Evolutionary conservation across 2,113 vertebrate species (phyloP).

Genomic region (Carlito syrichta): DNA sequence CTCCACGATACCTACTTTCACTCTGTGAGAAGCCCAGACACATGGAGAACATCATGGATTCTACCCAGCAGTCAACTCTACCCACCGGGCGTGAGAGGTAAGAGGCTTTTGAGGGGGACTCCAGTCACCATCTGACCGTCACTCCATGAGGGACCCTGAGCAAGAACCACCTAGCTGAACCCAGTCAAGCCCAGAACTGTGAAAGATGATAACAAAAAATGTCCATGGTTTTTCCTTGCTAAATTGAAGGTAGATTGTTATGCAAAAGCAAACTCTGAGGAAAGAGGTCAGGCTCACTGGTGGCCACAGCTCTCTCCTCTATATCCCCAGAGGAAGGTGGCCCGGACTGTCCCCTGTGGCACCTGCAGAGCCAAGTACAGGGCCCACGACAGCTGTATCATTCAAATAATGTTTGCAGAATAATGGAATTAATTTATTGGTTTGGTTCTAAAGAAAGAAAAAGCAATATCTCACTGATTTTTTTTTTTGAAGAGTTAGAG

Average conservation of each 20-base stretch:
- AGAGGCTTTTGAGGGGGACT: neutral
- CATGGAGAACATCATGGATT: neutral
- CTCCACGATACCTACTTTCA: neutral
- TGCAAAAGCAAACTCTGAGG: neutral
- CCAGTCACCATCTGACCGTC: neutral
- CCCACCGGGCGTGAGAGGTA: neutral
- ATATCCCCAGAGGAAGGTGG: no score
- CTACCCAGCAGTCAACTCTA: neutral
- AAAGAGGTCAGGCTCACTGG: no score
- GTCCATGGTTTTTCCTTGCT: neutral
- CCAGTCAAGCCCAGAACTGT: no score
- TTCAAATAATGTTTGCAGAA: neutral
- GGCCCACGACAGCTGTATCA: neutral
- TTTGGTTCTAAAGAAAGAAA: neutral
- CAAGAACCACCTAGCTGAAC: neutral
- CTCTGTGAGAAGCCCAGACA: neutral
- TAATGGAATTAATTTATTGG: no score
- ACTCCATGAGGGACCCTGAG: no score
- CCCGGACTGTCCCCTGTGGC: accelerated
- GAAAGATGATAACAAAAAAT: neutral
- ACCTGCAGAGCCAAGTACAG: neutral
- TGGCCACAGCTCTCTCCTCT: neutral
- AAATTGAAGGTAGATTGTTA: neutral
- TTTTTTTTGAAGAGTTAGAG: neutral
- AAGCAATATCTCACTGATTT: neutral